phyloP scores from a whole-genome alignment of 2,113 vertebrate species.

The Narcine bancroftii region DNA sequence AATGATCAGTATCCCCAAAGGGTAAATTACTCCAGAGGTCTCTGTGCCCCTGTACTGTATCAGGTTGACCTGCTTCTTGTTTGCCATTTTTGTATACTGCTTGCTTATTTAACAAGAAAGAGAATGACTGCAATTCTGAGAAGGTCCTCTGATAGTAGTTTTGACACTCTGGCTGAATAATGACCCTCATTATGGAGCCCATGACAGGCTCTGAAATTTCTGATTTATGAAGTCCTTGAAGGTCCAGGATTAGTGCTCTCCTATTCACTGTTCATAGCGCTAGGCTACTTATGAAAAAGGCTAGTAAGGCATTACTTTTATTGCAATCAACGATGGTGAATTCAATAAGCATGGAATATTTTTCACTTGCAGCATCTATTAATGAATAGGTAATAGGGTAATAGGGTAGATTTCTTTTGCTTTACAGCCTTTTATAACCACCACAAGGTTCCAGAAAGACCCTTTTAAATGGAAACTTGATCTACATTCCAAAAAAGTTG shows the following conservation, averaged over 20 bases:
- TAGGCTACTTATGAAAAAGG: constrained; percentile 44
- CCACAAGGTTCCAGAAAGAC: not conserved
- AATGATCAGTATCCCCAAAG: constrained; percentile 86
- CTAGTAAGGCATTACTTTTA: constrained; percentile 32
- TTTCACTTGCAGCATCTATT: not conserved
- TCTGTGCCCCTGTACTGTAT: constrained; percentile 84
- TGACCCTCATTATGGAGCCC: constrained; percentile 98
- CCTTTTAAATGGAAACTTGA: not conserved
- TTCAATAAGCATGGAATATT: constrained; percentile 24
- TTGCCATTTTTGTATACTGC: constrained; percentile 99
- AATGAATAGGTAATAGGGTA: not conserved
- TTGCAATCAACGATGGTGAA: constrained; percentile 22
- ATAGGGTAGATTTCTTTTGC: not conserved
- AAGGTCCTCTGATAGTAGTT: constrained; percentile 98
- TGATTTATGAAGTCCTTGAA: constrained; percentile 99
- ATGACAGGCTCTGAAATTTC: constrained; percentile 97
- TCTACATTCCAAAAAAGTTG: not conserved
- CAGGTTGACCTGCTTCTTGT: constrained; percentile 99
- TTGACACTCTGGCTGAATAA: constrained; percentile 99
- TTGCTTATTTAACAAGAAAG: constrained; percentile 99
- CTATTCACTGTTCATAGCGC: constrained; percentile 56
- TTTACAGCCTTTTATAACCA: not conserved
- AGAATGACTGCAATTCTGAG: constrained; percentile 97
- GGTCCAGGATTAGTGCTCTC: constrained; percentile 65
- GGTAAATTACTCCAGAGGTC: constrained; percentile 98